Conservation (phyloP, 2,113 vertebrate genomes). For the Genyomyrus donnyi region DNA sequence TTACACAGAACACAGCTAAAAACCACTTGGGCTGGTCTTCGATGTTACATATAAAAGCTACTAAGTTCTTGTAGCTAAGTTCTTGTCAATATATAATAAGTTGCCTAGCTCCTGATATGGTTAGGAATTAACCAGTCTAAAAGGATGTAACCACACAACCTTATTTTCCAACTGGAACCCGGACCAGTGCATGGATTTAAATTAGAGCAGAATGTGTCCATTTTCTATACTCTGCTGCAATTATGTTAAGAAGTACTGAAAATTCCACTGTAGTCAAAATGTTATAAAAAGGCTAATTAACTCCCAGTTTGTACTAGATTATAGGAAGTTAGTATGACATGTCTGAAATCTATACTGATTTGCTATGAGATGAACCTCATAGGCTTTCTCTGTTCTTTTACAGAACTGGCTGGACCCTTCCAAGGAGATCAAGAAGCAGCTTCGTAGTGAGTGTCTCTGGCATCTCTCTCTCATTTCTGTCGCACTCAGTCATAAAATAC, state of each 20-base stretch:
- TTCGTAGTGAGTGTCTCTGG: conserved; percentile 78
- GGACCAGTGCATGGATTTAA: neutral
- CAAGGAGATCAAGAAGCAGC: conserved; percentile 99
- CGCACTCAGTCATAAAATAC: conserved; percentile 4
- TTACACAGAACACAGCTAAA: neutral
- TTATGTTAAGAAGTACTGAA: neutral
- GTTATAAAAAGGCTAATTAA: neutral
- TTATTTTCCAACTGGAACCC: neutral
- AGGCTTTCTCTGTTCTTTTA: conserved; percentile 49
- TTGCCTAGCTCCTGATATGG: neutral
- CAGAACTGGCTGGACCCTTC: conserved; percentile 95
- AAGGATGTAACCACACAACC: neutral
- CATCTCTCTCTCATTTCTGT: neutral
- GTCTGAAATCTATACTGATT: conserved; percentile 19
- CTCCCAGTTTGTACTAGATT: neutral
- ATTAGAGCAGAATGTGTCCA: neutral
- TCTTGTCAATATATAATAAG: neutral
- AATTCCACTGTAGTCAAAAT: neutral
- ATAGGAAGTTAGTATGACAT: neutral
- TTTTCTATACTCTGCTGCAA: neutral
- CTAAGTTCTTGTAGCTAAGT: neutral
- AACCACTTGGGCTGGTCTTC: neutral
- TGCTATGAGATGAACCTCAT: conserved; percentile 24
- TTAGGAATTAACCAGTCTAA: neutral
- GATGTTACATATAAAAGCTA: neutral